phyloP scores from a whole-genome alignment of 2,888 invertebrate species.

The Sarcophaga subvicina region DNA sequence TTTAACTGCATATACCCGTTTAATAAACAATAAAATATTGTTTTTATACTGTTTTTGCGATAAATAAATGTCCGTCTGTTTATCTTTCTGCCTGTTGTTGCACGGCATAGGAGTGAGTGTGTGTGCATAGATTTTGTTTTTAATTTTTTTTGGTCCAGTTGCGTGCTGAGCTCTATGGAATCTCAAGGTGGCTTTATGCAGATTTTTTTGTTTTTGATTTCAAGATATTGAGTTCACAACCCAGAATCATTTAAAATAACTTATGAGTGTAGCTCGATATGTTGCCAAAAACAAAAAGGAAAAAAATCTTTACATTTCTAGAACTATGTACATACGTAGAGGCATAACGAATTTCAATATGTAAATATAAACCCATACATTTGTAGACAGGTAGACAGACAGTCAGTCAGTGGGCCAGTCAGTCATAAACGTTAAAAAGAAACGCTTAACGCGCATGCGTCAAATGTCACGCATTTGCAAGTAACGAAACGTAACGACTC shows the following conservation, averaged over 20 bases:
- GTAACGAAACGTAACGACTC: conserved; percentile 7
- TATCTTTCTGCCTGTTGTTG: conserved; percentile 7
- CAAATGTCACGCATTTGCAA: conserved; percentile 68
- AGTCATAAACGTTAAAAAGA: not conserved
- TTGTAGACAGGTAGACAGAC: not conserved
- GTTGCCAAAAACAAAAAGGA: not conserved
- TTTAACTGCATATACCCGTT: conserved; percentile 58
- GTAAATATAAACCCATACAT: not conserved
- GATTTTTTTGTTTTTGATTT: conserved; percentile 67
- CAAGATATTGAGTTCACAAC: conserved; percentile 68
- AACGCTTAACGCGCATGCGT: conserved; percentile 57
- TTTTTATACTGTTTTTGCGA: conserved; percentile 36
- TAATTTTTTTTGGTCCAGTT: conserved; percentile 60
- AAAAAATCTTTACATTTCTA: not conserved
- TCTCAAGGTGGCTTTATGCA: conserved; percentile 69
- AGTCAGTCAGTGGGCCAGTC: not conserved
- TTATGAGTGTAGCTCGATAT: conserved; percentile 51
- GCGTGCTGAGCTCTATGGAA: conserved; percentile 66
- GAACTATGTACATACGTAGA: not conserved
- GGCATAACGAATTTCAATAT: conserved; percentile 6
- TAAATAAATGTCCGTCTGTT: conserved; percentile 14
- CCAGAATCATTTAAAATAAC: conserved; percentile 66
- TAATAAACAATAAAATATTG: conserved; percentile 62
- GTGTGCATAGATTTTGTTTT: not conserved
- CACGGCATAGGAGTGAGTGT: not conserved